Evolutionary conservation across 2,797 vertebrate species (phyloP).

Genomic region (Gymnocypris eckloni): DNA sequence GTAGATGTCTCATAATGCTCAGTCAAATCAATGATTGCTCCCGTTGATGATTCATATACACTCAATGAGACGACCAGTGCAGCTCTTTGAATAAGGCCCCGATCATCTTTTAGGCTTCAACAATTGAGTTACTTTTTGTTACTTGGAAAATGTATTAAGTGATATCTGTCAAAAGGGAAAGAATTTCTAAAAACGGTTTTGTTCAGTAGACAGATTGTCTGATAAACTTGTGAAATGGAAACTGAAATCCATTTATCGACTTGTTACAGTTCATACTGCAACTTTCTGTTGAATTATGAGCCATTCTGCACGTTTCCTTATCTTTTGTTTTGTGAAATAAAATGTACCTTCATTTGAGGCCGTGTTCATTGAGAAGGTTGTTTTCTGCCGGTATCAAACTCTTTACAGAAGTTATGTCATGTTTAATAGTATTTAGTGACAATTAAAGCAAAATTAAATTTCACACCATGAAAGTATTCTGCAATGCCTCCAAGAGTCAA

Average conservation of each 20-base stretch:
- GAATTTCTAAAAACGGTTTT: not conserved
- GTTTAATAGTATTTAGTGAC: conserved; percentile 2
- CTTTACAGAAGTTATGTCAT: conserved; percentile 5
- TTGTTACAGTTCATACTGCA: conserved; percentile 4
- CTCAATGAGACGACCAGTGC: not conserved
- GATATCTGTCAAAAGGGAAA: not conserved
- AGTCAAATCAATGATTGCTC: not conserved
- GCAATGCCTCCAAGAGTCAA: not conserved
- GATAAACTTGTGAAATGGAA: conserved; percentile 16
- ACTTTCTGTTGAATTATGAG: conserved; percentile 36
- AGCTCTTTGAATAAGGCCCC: conserved; percentile 7
- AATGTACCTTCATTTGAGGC: conserved; percentile 16
- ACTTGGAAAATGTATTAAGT: not conserved
- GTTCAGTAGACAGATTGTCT: not conserved
- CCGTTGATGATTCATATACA: not conserved
- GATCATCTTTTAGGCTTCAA: not conserved
- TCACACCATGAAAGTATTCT: not conserved
- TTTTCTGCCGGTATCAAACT: conserved; percentile 1
- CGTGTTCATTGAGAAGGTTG: conserved; percentile 1
- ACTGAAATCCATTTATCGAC: not conserved
- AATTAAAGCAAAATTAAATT: conserved; percentile 9
- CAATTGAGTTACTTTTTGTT: not conserved
- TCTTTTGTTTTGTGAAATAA: conserved; percentile 39
- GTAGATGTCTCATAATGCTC: not conserved
- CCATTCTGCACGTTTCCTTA: conserved; percentile 43